A percentile compares a stretch with the other conserved stretches of the same genome.
Conservation (phyloP, 1,140 invertebrate genomes). For the Streblospio benedicti region DNA sequence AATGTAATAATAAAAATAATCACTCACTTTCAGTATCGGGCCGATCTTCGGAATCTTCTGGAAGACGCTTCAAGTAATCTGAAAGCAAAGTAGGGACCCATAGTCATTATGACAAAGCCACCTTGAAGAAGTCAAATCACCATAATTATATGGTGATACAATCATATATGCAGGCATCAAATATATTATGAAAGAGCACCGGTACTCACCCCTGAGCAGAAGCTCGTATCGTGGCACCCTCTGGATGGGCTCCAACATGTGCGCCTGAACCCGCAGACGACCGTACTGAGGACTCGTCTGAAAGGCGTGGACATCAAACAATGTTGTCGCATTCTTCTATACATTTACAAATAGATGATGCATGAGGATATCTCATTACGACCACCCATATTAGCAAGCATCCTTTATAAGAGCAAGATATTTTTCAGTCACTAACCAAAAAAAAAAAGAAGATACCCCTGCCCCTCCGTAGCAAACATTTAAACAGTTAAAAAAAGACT, state of each 20-base stretch:
- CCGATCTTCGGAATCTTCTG: conserved; percentile 50
- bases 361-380: no score
- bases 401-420: no score
- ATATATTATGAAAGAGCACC: not conserved
- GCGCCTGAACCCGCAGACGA: conserved; percentile 54
- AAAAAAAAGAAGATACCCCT: no score
- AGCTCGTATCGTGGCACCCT: conserved; percentile 57
- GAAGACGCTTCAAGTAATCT: conserved; percentile 55
- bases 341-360: conserved; percentile 12
- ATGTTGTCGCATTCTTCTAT: no score
- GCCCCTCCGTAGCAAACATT: no score
- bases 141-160: not conserved
- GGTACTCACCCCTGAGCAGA: conserved; percentile 48
- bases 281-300: conserved; percentile 55
- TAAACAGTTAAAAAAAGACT: no score
- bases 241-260: conserved; percentile 58
- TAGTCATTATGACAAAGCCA: conserved; percentile 3
- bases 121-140: no score
- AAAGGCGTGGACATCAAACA: no score
- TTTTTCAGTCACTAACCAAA: no score
- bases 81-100: conserved; percentile 15
- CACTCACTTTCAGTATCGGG: conserved; percentile 52
- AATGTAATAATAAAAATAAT: not conserved
- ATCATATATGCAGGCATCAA: not conserved
- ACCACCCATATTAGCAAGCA: no score